Percentiles rank a stretch among this genome's conserved stretches.
Evolutionary conservation across 2,113 vertebrate genomes (phyloP).

Genomic region (Crotalus viridis): DNA sequence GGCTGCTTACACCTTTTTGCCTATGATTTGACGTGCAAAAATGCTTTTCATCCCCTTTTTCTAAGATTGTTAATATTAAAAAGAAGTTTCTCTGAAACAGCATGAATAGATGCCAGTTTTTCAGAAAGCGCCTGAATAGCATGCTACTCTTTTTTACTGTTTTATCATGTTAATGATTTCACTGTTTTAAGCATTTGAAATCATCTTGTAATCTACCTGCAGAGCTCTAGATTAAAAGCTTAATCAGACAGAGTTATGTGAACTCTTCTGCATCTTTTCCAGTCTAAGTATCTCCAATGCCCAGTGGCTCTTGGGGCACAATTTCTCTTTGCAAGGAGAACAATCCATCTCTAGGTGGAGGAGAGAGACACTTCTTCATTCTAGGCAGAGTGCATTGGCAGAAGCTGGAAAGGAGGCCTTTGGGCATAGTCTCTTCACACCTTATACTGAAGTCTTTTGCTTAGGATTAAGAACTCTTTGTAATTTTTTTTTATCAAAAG

Average conservation of each 20-base stretch:
- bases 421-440: neutral
- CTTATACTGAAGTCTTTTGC: neutral
- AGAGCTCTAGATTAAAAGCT: neutral
- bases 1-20: neutral
- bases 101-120: neutral
- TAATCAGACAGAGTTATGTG: neutral
- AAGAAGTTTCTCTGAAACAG: neutral
- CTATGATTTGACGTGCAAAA: neutral
- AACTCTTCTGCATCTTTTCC: neutral
- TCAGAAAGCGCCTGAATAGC: neutral
- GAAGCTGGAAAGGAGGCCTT: neutral
- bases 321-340: neutral
- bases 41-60: neutral
- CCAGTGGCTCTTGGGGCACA: neutral
- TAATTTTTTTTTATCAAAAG: neutral
- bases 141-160: neutral
- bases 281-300: neutral
- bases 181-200: neutral
- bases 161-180: neutral
- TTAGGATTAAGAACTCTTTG: neutral
- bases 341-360: neutral
- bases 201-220: neutral
- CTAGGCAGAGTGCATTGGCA: neutral
- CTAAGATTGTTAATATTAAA: neutral
- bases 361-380: neutral